phyloP scores from a whole-genome alignment of 2,888 invertebrate species.

The Acanthosepion pharaonis region DNA sequence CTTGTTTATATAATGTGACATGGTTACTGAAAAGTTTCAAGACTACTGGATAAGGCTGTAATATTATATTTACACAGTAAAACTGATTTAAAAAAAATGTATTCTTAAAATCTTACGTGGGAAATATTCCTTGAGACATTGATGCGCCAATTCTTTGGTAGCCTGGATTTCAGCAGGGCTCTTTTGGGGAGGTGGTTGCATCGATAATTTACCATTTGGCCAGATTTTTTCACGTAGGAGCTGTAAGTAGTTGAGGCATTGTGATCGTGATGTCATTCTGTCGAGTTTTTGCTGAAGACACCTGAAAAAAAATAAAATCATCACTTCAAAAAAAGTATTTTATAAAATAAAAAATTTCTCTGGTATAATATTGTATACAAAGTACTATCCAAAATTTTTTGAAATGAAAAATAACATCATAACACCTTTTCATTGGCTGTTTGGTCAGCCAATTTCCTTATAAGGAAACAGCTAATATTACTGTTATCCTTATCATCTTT shows the following conservation, averaged over 20 bases:
- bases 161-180: slow-evolving; percentile 59
- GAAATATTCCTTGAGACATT: slow-evolving; percentile 62
- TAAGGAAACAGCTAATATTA: no score
- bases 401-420: no score
- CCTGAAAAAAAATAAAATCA: slow-evolving; percentile 52
- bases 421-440: no score
- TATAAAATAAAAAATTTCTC: no score
- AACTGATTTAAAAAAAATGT: not conserved
- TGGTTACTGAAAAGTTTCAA: no score
- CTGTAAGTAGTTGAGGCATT: slow-evolving; percentile 60
- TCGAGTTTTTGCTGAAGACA: slow-evolving; percentile 59
- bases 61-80: not conserved
- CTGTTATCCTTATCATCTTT: no score
- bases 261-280: slow-evolving; percentile 57
- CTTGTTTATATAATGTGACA: no score
- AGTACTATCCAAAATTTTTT: no score
- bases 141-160: slow-evolving; percentile 59
- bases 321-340: no score
- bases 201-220: slow-evolving; percentile 62
- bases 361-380: no score
- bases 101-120: slow-evolving; percentile 59
- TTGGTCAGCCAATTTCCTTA: no score
- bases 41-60: no score
- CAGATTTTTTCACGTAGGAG: slow-evolving; percentile 66
- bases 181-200: slow-evolving; percentile 52